Conservation (phyloP, 1,140 invertebrate species). For the Teleopsis dalmanni region DNA sequence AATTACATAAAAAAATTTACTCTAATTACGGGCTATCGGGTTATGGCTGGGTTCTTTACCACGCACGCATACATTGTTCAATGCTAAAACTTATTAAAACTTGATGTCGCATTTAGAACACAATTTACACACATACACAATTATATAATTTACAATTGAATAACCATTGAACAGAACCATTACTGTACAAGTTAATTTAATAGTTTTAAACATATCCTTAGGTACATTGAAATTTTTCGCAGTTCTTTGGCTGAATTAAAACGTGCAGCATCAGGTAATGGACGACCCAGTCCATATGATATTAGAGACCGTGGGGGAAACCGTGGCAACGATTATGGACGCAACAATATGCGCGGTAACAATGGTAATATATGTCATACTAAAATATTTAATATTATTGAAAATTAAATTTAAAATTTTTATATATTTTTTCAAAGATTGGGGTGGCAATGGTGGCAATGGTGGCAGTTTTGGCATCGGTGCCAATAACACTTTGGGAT, state of each 20-base stretch:
- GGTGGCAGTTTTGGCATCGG: conserved; percentile 34
- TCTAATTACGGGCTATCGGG: conserved; percentile 5
- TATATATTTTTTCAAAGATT: conserved; percentile 19
- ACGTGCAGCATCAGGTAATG: conserved; percentile 52
- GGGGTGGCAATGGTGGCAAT: conserved; percentile 30
- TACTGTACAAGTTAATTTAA: no score
- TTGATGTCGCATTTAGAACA: no score
- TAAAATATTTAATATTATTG: neutral
- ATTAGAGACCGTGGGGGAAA: conserved; percentile 43
- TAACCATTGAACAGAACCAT: no score
- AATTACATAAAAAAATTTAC: no score
- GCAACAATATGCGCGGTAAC: conserved; percentile 23
- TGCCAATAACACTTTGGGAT: conserved; percentile 38
- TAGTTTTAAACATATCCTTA: no score
- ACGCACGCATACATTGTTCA: neutral
- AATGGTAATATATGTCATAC: conserved; percentile 6
- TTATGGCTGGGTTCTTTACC: conserved; percentile 9
- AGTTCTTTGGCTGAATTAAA: conserved; percentile 73
- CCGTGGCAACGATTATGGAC: conserved; percentile 44
- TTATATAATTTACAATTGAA: no score
- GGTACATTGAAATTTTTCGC: conserved; percentile 91
- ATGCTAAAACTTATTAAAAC: no score
- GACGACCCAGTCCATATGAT: conserved; percentile 39
- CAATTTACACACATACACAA: no score
- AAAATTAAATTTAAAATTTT: neutral